Percentiles rank a stretch among this genome's conserved stretches.
Conservation (phyloP, 2,113 vertebrate species). For the Grammomys surdaster region DNA sequence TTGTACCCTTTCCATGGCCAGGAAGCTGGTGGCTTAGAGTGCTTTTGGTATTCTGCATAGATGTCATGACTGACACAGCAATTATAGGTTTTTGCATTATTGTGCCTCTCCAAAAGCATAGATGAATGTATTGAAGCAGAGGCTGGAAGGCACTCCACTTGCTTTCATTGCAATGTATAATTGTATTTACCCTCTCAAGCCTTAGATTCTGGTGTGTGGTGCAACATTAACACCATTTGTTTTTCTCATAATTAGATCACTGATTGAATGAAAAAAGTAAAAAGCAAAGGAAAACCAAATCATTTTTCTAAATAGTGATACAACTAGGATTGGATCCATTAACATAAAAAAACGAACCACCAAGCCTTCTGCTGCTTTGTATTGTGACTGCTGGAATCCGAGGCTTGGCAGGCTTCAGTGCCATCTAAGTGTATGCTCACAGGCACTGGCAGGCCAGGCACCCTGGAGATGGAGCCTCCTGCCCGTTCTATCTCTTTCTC, state of each 20-base stretch:
- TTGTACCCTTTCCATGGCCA: neutral
- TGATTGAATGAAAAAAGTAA: constrained; percentile 75
- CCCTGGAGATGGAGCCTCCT: too few relatives aligned
- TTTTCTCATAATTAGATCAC: constrained; percentile 84
- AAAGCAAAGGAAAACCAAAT: constrained; percentile 49
- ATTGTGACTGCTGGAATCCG: constrained; percentile 62
- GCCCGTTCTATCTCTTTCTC: neutral
- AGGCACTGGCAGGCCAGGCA: neutral
- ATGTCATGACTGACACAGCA: constrained; percentile 88
- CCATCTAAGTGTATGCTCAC: neutral
- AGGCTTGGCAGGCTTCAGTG: neutral
- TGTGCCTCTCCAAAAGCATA: constrained; percentile 83
- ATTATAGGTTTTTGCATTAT: constrained; percentile 89
- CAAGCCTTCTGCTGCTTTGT: neutral
- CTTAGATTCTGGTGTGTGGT: constrained; percentile 69
- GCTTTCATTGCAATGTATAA: constrained; percentile 82
- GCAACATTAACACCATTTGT: constrained; percentile 58
- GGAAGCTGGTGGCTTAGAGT: constrained; percentile 78
- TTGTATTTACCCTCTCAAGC: constrained; percentile 81
- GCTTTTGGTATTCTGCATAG: constrained; percentile 86
- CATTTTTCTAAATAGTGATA: constrained; percentile 72
- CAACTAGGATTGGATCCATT: constrained; percentile 60
- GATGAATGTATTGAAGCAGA: constrained; percentile 79
- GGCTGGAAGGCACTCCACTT: constrained; percentile 77
- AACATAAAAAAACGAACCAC: neutral